Evolutionary conservation across 92 coral and sea anemone genomes (phyloP).

Genomic region (Plumapathes pennacea): DNA sequence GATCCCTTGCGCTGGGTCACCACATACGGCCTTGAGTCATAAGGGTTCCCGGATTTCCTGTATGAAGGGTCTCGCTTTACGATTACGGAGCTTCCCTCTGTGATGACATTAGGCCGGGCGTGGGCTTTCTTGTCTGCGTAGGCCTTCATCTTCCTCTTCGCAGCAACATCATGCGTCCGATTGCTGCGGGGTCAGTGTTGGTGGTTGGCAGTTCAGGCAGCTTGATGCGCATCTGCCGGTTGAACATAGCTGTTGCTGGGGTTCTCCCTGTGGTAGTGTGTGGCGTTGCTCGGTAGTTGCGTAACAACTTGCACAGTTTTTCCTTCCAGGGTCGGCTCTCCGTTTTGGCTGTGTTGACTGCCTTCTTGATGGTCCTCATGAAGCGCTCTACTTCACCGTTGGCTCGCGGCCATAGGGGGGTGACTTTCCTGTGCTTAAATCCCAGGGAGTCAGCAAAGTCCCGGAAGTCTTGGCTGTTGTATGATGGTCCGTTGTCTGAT

Average conservation of each 20-base stretch:
- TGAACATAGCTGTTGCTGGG: slow-evolving; percentile 49
- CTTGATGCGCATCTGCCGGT: slow-evolving; percentile 47
- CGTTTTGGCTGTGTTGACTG: slow-evolving; percentile 24
- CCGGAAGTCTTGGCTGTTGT: slow-evolving; percentile 20
- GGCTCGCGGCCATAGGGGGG: slow-evolving; percentile 51
- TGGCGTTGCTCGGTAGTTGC: slow-evolving; percentile 46
- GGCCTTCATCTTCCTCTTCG: slow-evolving; percentile 55
- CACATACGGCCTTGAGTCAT: slow-evolving; percentile 39
- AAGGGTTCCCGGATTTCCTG: slow-evolving; percentile 31
- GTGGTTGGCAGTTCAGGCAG: slow-evolving; percentile 36
- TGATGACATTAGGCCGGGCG: slow-evolving; percentile 34
- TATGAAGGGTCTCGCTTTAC: slow-evolving; percentile 27
- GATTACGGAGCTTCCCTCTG: slow-evolving; percentile 40
- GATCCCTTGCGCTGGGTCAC: slow-evolving; percentile 55
- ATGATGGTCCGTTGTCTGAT: slow-evolving; percentile 56
- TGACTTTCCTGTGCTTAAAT: slow-evolving; percentile 28
- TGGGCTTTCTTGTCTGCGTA: slow-evolving; percentile 51
- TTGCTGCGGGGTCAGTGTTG: slow-evolving; percentile 6
- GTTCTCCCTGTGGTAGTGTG: slow-evolving; percentile 33
- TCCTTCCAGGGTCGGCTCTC: slow-evolving; percentile 44
- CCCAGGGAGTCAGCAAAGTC: slow-evolving; percentile 13
- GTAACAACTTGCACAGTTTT: slow-evolving; percentile 32
- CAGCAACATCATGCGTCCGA: slow-evolving; percentile 9
- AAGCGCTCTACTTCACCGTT: slow-evolving; percentile 52
- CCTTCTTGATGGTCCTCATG: slow-evolving; percentile 25